A percentile compares a stretch with the other conserved stretches of the same genome.
phyloP scores from a whole-genome alignment of 2,888 invertebrate genomes.

The Amphipoea oculea region DNA sequence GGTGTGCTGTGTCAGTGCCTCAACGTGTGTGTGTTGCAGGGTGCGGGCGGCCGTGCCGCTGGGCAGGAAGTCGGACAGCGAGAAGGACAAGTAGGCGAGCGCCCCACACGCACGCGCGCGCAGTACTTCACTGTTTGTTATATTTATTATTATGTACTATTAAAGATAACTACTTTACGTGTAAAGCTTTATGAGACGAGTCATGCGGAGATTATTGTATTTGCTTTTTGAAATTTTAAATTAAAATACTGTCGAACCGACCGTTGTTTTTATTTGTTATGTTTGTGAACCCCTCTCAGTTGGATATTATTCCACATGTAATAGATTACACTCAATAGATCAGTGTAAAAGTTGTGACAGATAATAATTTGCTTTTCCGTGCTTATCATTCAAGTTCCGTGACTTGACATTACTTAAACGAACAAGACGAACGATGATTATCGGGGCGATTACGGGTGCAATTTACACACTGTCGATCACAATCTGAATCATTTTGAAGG shows the following conservation, averaged over 20 bases:
- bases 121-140: conserved; percentile 88
- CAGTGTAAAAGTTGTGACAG: background rate
- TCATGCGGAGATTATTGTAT: conserved; percentile 90
- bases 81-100: conserved; percentile 94
- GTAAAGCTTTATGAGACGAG: conserved; percentile 90
- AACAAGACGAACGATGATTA: background rate
- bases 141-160: conserved; percentile 88
- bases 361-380: background rate
- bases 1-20: background rate
- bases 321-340: background rate
- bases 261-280: conserved; percentile 68
- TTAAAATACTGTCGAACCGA: conserved; percentile 89
- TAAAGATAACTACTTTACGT: conserved; percentile 88
- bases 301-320: background rate
- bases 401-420: background rate
- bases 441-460: background rate
- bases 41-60: conserved; percentile 97
- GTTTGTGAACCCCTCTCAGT: conserved; percentile 17
- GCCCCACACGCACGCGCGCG: conserved; percentile 76
- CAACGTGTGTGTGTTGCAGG: conserved; percentile 87
- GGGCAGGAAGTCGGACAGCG: conserved; percentile 95
- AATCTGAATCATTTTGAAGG: background rate
- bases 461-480: background rate
- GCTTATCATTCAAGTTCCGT: background rate
- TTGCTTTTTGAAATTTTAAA: conserved; percentile 91